Base-by-base conservation (phyloP, 2,113 vertebrate species). In the Agapornis roseicollis region DNA sequence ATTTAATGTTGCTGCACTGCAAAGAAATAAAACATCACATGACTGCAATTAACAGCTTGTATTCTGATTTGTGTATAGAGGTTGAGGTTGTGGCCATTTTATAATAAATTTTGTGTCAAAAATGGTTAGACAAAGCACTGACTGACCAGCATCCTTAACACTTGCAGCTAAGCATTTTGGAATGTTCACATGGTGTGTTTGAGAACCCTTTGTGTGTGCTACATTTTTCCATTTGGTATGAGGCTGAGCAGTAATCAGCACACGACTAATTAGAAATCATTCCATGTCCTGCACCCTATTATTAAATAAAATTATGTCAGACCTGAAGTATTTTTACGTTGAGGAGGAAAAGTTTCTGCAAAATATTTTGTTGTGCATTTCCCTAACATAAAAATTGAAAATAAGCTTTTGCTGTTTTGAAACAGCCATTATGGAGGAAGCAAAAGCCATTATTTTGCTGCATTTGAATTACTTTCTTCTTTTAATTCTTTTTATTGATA, bases 261-360 rank as follows among this genome's bases (percentile, higher is more conserved):
- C 96, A 89, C 80, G 39, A 79, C 95, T 97, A 96, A 97, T 97
- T 97, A 95, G 66, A 96, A 96, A 82, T 92, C 89, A 88, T 88
- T 90, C 95, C 33, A 5, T 80, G 50, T 94, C 35, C 70, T 29
- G 71, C 42, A 93, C 63, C 39, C 93, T 55, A 95, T 88, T 93
- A 94, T 96, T 93, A 92, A 31, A 92, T 58, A 56, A 41, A 68
- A 81, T 95, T 97, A 84, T 93, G 65, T 96, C 93, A 96, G 85
- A 73, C 55, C 65, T 46, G 25, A 91, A 84, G 94, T 91, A 96
- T 91, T 94, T 73, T 87, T 85, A 72, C 47, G 72, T 79, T 81
- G 42, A 91, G 61, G 90, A 82, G 74, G 37, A 80, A 77, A 81
- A 71, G 42, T 50, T 94, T 76, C 69, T 93, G 70, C 37, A 69